Evolutionary conservation across 1,140 invertebrate species (phyloP), one percentile per base, ranked within the genome.

Genomic region (Drosophila repleta): DNA sequence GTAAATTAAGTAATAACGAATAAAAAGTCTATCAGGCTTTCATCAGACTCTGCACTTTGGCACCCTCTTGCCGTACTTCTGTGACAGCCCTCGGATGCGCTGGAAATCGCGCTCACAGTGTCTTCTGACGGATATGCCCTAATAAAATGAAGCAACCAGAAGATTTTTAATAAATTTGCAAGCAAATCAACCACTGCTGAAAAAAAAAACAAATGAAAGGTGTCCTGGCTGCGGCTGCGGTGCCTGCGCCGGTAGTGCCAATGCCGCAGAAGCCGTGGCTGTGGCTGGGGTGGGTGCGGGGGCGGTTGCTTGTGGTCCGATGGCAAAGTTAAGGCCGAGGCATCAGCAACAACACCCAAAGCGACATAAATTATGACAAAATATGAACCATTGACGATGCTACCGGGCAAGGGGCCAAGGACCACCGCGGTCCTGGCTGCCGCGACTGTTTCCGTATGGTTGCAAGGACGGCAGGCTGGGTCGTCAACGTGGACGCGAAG

Each of bases 301-400:
- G 32, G 32, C 39, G n/a, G n/a, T n/a, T n/a, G n/a, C n/a, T n/a
- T 43, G 39, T 8, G 5, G 39, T 5, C 39, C 52, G 56, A 60
- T 49, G 43, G 15, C 57, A 64, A 63, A 63, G 52, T 61, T 53
- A 63, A 52, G 66, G 39, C 26, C 64, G 53, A 67, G 60, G 72
- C 66, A 87, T 72, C 78, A 81, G 74, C 61, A 84, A 79, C 81
- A 85, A 87, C 83, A 87, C 83, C 83, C 83, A 88, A 52, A 78
- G 83, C 83, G 83, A 88, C 83, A 87, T 87, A 87, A 87, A 88
- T 87, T 83, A 87, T 87, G 83, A 88, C 83, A 88, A 88, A 87
- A 87, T 87, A 87, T 87, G 79, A 76, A 73, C 75, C 62, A 77
- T 48, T 67, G 68, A 60, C 20, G 61, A 18, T n/a, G 26, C 15